phyloP scores from a whole-genome alignment of 2,797 vertebrate genomes.

The Hirundo rustica region DNA sequence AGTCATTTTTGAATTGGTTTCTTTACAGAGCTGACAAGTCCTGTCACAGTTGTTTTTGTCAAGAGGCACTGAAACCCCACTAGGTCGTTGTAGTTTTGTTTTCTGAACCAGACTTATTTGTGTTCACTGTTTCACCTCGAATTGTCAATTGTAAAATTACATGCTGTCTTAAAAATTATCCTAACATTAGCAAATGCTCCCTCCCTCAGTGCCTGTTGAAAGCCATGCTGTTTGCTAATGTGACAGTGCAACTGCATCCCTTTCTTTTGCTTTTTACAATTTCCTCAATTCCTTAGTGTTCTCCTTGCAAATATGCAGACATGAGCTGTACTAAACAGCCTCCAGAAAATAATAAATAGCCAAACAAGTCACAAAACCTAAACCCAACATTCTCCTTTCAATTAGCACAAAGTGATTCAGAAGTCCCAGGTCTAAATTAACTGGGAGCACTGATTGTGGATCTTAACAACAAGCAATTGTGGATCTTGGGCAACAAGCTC shows the following conservation, averaged over 20 bases:
- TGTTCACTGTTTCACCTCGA: neutral
- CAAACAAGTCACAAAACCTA: neutral
- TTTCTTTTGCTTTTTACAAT: neutral
- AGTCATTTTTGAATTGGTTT: neutral
- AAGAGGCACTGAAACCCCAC: neutral
- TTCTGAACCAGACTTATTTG: neutral
- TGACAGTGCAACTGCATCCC: neutral
- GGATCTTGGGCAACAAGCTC: neutral
- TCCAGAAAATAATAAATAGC: neutral
- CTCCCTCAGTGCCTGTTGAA: neutral
- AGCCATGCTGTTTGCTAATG: neutral
- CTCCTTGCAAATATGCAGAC: neutral
- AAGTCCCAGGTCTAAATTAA: neutral
- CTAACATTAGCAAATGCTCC: neutral
- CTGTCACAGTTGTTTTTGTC: neutral
- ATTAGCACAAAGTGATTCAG: neutral
- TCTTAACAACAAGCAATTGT: neutral
- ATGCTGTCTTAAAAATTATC: neutral
- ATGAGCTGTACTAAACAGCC: neutral
- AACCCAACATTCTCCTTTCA: neutral
- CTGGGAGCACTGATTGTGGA: neutral
- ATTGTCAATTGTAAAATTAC: neutral
- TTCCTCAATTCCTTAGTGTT: neutral
- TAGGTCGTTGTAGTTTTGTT: neutral
- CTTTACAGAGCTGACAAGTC: slow-evolving; percentile 7